phyloP scores from a whole-genome alignment of 2,888 invertebrate species.

The Rhaphigaster nebulosa region DNA sequence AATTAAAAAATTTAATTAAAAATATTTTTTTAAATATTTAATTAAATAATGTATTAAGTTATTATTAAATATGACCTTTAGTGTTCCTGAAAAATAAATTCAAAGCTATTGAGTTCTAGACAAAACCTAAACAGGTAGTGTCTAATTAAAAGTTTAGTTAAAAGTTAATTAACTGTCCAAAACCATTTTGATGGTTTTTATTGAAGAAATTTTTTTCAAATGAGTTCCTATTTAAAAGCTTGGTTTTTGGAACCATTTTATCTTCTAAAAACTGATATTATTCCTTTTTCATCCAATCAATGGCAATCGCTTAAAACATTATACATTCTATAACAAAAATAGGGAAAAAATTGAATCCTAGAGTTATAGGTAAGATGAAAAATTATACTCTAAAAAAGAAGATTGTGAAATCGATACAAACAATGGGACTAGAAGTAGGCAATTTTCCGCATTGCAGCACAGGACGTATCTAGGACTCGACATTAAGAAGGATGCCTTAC shows the following conservation, averaged over 20 bases:
- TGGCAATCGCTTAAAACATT: too few relatives aligned
- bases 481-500: background rate
- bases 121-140: too few relatives aligned
- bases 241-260: background rate
- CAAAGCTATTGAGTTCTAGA: too few relatives aligned
- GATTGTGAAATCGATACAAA: background rate
- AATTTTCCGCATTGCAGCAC: slow-evolving; percentile 18
- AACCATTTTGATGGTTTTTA: background rate
- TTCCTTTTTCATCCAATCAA: background rate
- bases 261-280: background rate
- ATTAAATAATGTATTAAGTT: too few relatives aligned
- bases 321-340: too few relatives aligned
- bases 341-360: too few relatives aligned
- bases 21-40: too few relatives aligned
- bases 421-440: slow-evolving; percentile 10
- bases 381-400: background rate
- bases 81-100: too few relatives aligned
- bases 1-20: too few relatives aligned
- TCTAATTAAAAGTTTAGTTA: too few relatives aligned
- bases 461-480: slow-evolving; percentile 15
- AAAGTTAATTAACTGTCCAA: too few relatives aligned
- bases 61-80: too few relatives aligned
- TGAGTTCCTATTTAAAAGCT: background rate
- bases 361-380: background rate
- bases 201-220: background rate